Base-by-base conservation (phyloP, 2,113 vertebrate species). In the Muntiacus muntjak region DNA sequence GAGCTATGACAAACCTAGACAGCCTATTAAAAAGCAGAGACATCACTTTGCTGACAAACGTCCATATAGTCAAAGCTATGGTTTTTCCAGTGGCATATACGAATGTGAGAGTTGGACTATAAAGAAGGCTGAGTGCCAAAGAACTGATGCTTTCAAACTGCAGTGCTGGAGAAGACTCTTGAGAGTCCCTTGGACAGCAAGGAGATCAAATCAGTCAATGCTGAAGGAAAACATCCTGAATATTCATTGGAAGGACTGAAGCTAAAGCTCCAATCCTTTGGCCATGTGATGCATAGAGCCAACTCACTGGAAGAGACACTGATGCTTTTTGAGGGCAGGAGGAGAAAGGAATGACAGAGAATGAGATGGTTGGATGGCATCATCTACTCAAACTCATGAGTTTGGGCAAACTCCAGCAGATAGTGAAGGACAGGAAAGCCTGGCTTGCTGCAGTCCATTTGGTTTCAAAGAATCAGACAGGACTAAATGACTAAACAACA, bases 221-320 rank as follows among this genome's bases (percentile, higher is more conserved):
- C 67, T 71, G n/a, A 71, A 71, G 67, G 19, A 40, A 40, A 71
- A 71, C 67, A 71, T 23, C n/a, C 19, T 71, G 10, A 71, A 40
- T 71, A 71, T 71, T 71, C n/a, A 40, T 12, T 71, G n/a, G n/a
- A 71, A 71, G 19, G 67, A 40, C 19, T 71, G n/a, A 71, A 71
- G 67, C 67, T 71, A 71, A 40, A 71, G n/a, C 19, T 71, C 19
- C 67, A 40, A 23, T 71, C 67, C 67, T 40, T 71, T 71, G 67
- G 67, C 67, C 36, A 23, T 71, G n/a, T 23, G n/a, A 36, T 71
- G 10, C 0, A 0, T 23, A 71, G n/a, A 71, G 67, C n/a, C 5
- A 2, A 71, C 10, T 40, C 67, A 40, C 3, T 36, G 19, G 19
- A 40, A 71, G n/a, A 71, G n/a, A 40, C 19, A 0, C 5, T 71